phyloP scores from a whole-genome alignment of 2,888 invertebrate genomes.

The Acleris holmiana region DNA sequence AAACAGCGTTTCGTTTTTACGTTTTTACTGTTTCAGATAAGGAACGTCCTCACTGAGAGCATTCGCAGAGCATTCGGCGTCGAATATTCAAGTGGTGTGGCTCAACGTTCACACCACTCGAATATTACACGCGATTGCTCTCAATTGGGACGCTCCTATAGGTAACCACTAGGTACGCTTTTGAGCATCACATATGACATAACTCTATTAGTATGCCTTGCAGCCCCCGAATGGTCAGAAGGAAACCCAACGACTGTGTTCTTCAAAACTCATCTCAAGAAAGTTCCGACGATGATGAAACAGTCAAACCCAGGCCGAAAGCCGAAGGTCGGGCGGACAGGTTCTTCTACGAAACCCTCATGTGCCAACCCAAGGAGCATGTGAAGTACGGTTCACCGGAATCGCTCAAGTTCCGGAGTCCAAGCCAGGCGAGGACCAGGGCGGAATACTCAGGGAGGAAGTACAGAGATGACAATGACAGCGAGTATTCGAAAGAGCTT shows the following conservation, averaged over 20 bases:
- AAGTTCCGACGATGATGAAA: constrained; percentile 66
- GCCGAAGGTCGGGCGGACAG: constrained; percentile 63
- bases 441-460: constrained; percentile 59
- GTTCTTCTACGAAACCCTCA: constrained; percentile 72
- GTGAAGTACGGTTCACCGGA: constrained; percentile 55
- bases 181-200: too few relatives aligned
- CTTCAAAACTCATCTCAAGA: constrained; percentile 63
- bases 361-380: constrained; percentile 57
- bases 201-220: constrained; percentile 28
- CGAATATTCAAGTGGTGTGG: too few relatives aligned
- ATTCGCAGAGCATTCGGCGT: too few relatives aligned
- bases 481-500: constrained; percentile 65
- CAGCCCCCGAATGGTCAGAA: constrained; percentile 55
- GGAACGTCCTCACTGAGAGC: too few relatives aligned
- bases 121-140: too few relatives aligned
- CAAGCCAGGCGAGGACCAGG: constrained; percentile 48
- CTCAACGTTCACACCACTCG: too few relatives aligned
- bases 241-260: constrained; percentile 56
- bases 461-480: constrained; percentile 65
- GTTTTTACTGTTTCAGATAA: too few relatives aligned
- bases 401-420: constrained; percentile 49
- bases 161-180: too few relatives aligned
- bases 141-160: too few relatives aligned
- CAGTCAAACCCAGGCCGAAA: constrained; percentile 51
- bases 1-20: too few relatives aligned